Base-by-base conservation (phyloP, 92 coral and sea anemone species). In the Galaxea fascicularis region DNA sequence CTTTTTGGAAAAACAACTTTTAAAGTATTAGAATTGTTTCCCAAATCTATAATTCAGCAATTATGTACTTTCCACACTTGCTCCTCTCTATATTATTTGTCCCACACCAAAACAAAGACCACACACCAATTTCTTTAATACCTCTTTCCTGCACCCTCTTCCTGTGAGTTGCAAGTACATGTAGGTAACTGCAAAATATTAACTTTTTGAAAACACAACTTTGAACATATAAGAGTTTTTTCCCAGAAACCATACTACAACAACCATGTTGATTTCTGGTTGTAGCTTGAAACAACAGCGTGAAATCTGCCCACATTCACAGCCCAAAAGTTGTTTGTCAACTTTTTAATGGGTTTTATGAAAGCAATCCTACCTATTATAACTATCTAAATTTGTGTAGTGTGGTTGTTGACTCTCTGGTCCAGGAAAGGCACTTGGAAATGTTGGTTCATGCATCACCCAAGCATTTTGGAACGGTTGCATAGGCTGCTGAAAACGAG, bases 301-400 rank as follows among this genome's bases (percentile, higher is more conserved):
- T 66, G 72, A 66, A 66, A 66, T 66, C 49, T 66, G 39, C 21
- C 9, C 72, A 28, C 41, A n/a, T 66, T 66, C 20, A 66, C 72
- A 66, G 58, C 51, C 41, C 45, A 71, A 71, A 71, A 71, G 59
- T 39, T 45, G 25, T 41, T 65, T 25, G 22, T 47, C 78, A 73
- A n/a, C 62, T 25, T 14, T 73, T 73, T n/a, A 11, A 73, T 21
- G 78, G 78, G 54, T 73, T 73, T 73, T 73, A 17, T 41, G 63
- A 47, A 85, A 46, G 77, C 59, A 73, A 65, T 65, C 86, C n/a
- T 81, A 76, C 68, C 74, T 39, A 87, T 82, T 81, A 58, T 71
- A 81, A 81, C 82, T 66, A 87, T 87, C 82, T 73, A 87, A 87
- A 80, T 87, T 81, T 72, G 82, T 87, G 71, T 72, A 80, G 64